A percentile compares a stretch with the other conserved stretches of the same genome.
phyloP scores from a whole-genome alignment of 2,113 vertebrate genomes.

The cattle (Bos taurus) region ARS-UCD2.0 NC_037354.1:40238001-40238500 shows the following conservation, averaged over 20 bases:
- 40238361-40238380: neutral
- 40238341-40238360: neutral
- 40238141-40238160: neutral
- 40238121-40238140: neutral
- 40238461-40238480: neutral
- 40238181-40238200: fast-evolving
- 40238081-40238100: fast-evolving
- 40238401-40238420: neutral
- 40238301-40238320: fast-evolving
- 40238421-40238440: neutral
- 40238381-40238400: neutral
- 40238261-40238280: neutral
- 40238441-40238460: neutral
- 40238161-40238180: neutral
- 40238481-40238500: neutral
- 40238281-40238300: neutral
- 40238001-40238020: neutral
- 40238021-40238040: neutral
- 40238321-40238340: too few relatives aligned
- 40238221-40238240: neutral
- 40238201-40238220: neutral
- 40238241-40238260: neutral
- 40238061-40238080: neutral
- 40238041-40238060: neutral
- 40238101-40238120: neutral